Evolutionary conservation across 2,113 vertebrate genomes (phyloP), one percentile per base, ranked within the genome.

Genomic region (Carassius auratus): DNA sequence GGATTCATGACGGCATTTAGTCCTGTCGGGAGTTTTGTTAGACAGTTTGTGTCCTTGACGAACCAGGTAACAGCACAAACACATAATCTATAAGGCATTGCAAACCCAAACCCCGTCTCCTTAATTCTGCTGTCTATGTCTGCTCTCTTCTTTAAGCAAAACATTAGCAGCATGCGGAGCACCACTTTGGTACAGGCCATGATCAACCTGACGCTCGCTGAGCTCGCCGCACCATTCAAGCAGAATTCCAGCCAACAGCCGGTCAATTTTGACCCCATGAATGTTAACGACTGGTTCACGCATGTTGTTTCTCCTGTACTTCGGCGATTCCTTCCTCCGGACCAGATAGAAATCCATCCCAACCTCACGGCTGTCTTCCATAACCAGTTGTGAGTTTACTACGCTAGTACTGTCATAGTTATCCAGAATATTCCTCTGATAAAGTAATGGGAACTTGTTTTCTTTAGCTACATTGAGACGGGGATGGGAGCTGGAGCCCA

Each of bases 131-230:
- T 23, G 15, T n/a, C 5, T 48, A 1, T 73, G 45, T 42, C 12
- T 76, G 21, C 36, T 30, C 26, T 59, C 9, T 42, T 75, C 55
- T 45, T 81, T 5, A 90, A 95, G 95, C 89, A 83, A n/a, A 9
- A 93, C 15, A 42, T 90, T 1, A 91, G 90, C 8, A 74, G 91
- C 30, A 90, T 95, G 26, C 90, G 48, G 33, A 91, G 91, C 81
- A 83, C 89, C 84, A 93, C 90, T 15, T 59, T 95, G 81, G 85
- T 93, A 0, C 93, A 95, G 90, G 90, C 92, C 50, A 55, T 94
- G 87, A 81, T 95, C 26, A 95, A 94, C 91, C 94, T 91, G 90
- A 94, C 93, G 3, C 90, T 95, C 48, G 88, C 93, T 0, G 93
- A 95, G 83, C 81, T 95, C 71, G 94, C 94, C 0, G 86, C 86